phyloP scores from a whole-genome alignment of 2,113 vertebrate species.

The Cercocebus atys region DNA sequence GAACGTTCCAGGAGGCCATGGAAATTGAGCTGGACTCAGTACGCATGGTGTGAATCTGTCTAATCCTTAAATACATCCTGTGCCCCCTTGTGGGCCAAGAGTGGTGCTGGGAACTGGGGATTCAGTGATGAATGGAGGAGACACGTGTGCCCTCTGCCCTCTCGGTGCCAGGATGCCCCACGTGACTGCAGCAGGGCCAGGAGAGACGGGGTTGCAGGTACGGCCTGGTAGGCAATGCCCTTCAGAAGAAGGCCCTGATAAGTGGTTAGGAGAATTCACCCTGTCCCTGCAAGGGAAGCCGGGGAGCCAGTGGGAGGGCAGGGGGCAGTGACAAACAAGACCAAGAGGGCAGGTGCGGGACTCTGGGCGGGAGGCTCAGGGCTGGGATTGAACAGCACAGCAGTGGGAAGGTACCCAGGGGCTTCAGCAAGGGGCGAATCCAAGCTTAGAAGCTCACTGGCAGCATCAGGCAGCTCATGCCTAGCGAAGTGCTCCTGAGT shows the following conservation, averaged over 20 bases:
- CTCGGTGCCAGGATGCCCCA: too few species aligned
- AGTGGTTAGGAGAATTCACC: background rate
- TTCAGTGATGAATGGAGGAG: background rate
- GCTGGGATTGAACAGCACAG: background rate
- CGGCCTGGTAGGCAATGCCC: background rate
- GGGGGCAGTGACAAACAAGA: background rate
- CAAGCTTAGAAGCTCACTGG: background rate
- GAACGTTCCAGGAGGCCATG: background rate
- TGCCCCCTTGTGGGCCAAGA: background rate
- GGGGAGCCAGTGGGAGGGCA: background rate
- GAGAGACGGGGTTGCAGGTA: too few species aligned
- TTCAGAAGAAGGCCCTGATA: background rate
- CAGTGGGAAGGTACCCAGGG: background rate
- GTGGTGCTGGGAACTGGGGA: background rate
- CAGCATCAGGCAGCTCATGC: background rate
- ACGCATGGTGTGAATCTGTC: accelerated
- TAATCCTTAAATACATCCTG: background rate
- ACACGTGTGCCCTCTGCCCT: background rate
- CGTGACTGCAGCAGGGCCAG: background rate
- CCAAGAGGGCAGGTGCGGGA: background rate
- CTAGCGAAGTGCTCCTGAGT: accelerated
- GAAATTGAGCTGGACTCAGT: background rate
- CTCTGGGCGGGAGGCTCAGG: background rate
- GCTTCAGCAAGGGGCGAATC: background rate
- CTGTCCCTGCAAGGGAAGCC: background rate